Base-by-base conservation (phyloP, 2,113 vertebrate genomes). In the Alexandromys fortis region DNA sequence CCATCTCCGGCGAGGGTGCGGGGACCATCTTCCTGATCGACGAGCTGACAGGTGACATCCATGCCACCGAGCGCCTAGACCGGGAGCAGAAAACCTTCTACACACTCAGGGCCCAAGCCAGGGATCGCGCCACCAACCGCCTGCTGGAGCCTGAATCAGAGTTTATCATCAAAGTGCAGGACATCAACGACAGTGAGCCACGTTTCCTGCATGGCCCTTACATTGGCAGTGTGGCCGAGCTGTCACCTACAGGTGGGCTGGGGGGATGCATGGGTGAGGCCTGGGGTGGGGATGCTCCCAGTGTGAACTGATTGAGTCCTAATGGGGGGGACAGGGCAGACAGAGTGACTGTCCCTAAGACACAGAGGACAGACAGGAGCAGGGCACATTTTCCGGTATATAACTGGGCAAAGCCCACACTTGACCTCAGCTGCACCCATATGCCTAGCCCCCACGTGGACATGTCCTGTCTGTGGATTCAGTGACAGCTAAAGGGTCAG, bases 161-260 rank as follows among this genome's bases (percentile, higher is more conserved):
- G 98, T 99, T 99, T 97, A 99, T 99, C 98, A 99, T 99, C 98
- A 99, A 99, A 97, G 99, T 99, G 95, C 99, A 99, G 98, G 99
- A 99, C 98, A 99, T 99, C 98, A 99, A 99, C 0, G 99, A 99
- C 99, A 99, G 99, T 0, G 99, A 99, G 96, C 99, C 99, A 1
- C 99, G 99, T 95, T 99, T 99, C 98, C 98, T 99, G 97, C 99
- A 99, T n/a, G 99, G 99, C 47, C 99, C 99, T 11, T 99, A 99
- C 97, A 99, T 99, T 0, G 99, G 99, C 97, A 99, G 99, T 0
- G 99, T 99, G 97, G 99, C 99, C 0, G 99, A 99, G 97, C 98
- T 99, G 72, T 99, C 99, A 6, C 99, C 99, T 7, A 93, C 99
- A 76, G 99, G 99, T 99, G 96, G 92, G 97, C 11, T 4, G 76